Evolutionary conservation across 2,797 vertebrate species (phyloP), one percentile per base, ranked within the genome.

Genomic region (Myripristis jacobus): DNA sequence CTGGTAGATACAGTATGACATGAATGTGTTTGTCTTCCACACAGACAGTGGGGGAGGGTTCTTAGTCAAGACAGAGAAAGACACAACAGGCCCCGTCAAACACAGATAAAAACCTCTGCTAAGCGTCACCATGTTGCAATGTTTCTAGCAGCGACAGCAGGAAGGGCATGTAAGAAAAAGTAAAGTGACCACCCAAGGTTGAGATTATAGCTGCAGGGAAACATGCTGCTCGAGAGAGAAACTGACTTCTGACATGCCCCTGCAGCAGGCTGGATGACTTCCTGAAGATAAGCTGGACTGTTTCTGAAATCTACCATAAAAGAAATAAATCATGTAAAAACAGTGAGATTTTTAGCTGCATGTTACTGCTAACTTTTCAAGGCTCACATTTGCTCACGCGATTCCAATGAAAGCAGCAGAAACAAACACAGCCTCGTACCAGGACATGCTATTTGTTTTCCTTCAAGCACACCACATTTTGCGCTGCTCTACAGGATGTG

Each of bases 391-490:
- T 79, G 80, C 84, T 85, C 82, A 72, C 83, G 75, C 24, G 54
- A 87, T 89, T 90, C 80, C 85, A 92, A 84, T 75, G 77, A 90
- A 84, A 89, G 85, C 80, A 88, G 84, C 81, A 88, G 90, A 91
- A 92, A 91, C 92, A 92, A 93, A 93, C 90, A 89, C 68, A 86
- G 87, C 80, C 75, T 85, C 83, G 81, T 79, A 71, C 68, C 66
- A 76, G 83, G 88, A 90, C 91, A 82, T 73, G 83, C 83, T 93
- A 90, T 93, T 94, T 94, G 90, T 92, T 93, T 93, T 94, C 84
- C 75, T 90, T 88, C 69, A 53, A 83, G 86, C 79, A 36, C 80
- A 74, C 87, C 83, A 82, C 88, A 85, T 84, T 89, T 77, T 83
- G 87, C 54, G 48, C 63, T 13, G 75, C 80, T 89, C 86, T 80